Evolutionary conservation across 2,113 vertebrate species (phyloP).

Genomic region (Boulengeromyrus knoepffleri): DNA sequence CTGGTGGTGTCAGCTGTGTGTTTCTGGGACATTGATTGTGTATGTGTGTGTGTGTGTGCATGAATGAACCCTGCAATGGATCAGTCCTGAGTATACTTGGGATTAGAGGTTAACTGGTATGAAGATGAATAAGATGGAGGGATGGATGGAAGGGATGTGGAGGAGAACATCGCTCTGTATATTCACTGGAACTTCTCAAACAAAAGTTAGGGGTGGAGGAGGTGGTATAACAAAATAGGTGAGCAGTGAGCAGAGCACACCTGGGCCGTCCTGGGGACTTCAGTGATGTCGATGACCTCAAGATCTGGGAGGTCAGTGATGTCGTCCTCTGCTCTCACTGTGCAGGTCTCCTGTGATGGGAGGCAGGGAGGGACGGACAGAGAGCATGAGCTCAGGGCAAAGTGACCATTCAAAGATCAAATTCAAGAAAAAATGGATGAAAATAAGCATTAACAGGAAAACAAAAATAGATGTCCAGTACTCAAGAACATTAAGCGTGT

Average conservation of each 20-base stretch:
- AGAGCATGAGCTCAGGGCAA: neutral
- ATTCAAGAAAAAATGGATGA: neutral
- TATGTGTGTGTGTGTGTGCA: neutral
- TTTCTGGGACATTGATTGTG: neutral
- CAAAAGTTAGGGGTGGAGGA: neutral
- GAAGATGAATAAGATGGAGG: neutral
- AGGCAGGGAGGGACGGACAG: neutral
- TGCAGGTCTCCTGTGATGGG: neutral
- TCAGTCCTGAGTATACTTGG: neutral
- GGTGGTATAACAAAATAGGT: neutral
- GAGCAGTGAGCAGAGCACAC: slow-evolving; percentile 15
- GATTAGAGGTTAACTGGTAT: neutral
- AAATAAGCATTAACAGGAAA: neutral
- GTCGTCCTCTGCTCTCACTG: slow-evolving; percentile 8
- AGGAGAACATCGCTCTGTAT: neutral
- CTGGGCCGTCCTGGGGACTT: slow-evolving; percentile 20
- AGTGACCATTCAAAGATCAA: neutral
- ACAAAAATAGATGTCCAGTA: neutral
- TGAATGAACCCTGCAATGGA: neutral
- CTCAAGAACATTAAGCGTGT: neutral
- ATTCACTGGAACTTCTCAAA: neutral
- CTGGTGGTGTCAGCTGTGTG: neutral
- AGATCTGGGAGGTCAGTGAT: slow-evolving; percentile 43
- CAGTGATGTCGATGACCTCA: slow-evolving; percentile 42
- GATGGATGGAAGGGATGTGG: neutral